Base-by-base conservation (phyloP, 2,797 vertebrate species). In the Cheirogaleus major region DNA sequence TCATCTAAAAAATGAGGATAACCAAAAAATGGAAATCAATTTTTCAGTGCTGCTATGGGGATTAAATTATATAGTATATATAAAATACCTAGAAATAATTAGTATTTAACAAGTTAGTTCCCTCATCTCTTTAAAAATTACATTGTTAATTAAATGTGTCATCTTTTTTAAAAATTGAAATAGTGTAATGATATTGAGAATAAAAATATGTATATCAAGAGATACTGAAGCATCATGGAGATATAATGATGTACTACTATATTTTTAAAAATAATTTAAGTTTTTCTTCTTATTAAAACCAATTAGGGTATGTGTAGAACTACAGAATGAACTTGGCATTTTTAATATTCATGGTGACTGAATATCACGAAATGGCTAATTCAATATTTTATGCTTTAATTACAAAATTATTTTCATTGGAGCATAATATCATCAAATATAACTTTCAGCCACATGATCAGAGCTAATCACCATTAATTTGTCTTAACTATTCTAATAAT, bases 401-500 rank as follows among this genome's bases (percentile, higher is more conserved):
- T 95, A 82, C 80, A 92, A 30, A 86, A 97, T 95, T 92, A 30
- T 93, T 86, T 82, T 96, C 96, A 88, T 95, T 83, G 12, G 50
- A 43, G 50, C 41, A 38, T 69, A 95, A 92, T 94, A 6, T 41
- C 73, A 97, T 72, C 87, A 95, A 97, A 97, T 45, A 90, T 95
- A 96, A 97, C 22, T 97, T 97, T 76, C 95, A 97, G 18, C 35
- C 67, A 85, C 75, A 65, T 7, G 17, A 92, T 96, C 85, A 95
- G 90, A 97, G 59, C 59, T 95, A 96, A 97, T 92, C 95, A 97
- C 91, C 78, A 88, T 95, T 95, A 80, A 96, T 85, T 75, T 82
- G 13, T 93, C 90, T 52, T 97, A 70, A 95, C 93, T 97, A 89
- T 96, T 98, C 67, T 92, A 48, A 73, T 97, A 98, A 95, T 91